phyloP scores from a whole-genome alignment of 1,140 invertebrate genomes.

The Sitobion miscanthi region DNA sequence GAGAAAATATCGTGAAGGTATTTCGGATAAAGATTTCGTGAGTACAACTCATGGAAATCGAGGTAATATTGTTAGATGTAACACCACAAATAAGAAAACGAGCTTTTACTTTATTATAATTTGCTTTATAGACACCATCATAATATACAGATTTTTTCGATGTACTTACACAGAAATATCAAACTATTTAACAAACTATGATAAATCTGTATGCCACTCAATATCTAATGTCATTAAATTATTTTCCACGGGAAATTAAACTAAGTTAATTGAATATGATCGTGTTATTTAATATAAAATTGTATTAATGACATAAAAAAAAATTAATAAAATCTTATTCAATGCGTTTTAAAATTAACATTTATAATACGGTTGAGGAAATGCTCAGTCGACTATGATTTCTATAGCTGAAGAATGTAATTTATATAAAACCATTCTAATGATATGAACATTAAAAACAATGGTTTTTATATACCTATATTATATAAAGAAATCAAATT shows the following conservation, averaged over 20 bases:
- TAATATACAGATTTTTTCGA: neutral
- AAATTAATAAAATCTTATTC: neutral
- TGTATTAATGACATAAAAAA: neutral
- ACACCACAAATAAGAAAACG: neutral
- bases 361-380: neutral
- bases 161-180: too few species aligned
- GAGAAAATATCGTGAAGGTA: neutral
- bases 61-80: neutral
- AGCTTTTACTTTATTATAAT: neutral
- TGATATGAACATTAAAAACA: neutral
- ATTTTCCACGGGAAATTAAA: neutral
- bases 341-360: neutral
- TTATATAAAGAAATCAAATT: neutral
- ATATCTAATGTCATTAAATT: neutral
- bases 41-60: neutral
- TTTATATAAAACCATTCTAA: neutral
- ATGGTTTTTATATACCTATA: neutral
- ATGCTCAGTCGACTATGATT: neutral
- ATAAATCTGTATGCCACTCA: too few species aligned
- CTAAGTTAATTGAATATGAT: neutral
- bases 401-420: neutral
- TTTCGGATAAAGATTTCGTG: neutral
- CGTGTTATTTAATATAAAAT: neutral
- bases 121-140: neutral
- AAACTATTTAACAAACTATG: too few species aligned